Percentiles rank a stretch among this genome's conserved stretches.
Evolutionary conservation across 1,140 invertebrate genomes (phyloP).

Genomic region (Colletes latitarsis): DNA sequence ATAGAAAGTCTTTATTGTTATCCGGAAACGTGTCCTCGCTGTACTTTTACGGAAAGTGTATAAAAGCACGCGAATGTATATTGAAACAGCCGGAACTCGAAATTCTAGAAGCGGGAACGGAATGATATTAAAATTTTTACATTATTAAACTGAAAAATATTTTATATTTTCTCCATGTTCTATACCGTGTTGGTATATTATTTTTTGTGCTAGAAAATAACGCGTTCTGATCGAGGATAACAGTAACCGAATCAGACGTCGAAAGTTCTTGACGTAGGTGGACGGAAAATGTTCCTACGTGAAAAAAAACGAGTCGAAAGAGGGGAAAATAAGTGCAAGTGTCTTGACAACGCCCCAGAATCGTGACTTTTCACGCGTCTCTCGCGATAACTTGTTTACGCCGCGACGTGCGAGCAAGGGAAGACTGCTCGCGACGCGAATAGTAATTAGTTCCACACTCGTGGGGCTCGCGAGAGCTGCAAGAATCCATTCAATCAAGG

Average conservation of each 20-base stretch:
- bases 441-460: slow-evolving; percentile 47
- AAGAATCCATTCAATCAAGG: slow-evolving; percentile 33
- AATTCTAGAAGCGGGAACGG: neutral
- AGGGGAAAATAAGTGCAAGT: neutral
- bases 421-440: slow-evolving; percentile 41
- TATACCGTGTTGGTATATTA: too few relatives aligned
- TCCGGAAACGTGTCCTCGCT: neutral
- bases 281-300: too few relatives aligned
- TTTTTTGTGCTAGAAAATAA: too few relatives aligned
- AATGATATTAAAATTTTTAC: neutral
- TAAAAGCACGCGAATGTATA: neutral
- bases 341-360: neutral
- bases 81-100: too few relatives aligned
- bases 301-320: neutral
- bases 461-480: slow-evolving; percentile 15
- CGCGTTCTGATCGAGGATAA: too few relatives aligned
- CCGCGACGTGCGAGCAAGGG: neutral
- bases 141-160: neutral
- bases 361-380: slow-evolving; percentile 34
- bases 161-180: too few relatives aligned
- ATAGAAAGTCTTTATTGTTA: slow-evolving; percentile 8
- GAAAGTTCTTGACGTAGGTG: too few relatives aligned
- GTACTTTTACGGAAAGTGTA: neutral
- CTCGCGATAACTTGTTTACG: slow-evolving; percentile 52
- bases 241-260: too few relatives aligned